Conservation (phyloP, 2,888 invertebrate genomes). For the Chromoteleia sp. region DNA sequence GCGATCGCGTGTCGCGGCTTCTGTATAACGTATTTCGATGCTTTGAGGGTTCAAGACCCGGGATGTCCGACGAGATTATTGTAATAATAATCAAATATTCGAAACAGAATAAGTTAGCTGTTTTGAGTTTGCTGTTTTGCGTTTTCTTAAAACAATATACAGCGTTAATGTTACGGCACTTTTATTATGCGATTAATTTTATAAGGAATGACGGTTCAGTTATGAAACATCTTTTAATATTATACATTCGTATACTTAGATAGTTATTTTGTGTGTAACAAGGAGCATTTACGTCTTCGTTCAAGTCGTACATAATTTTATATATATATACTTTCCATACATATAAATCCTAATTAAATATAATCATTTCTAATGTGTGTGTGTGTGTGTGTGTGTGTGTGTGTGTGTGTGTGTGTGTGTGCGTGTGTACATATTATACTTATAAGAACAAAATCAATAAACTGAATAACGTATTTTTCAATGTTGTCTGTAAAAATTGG, state of each 20-base stretch:
- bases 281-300: too few relatives aligned
- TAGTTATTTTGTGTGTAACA: neutral
- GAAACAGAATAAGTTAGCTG: conserved; percentile 38
- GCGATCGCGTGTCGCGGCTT: conserved; percentile 66
- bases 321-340: too few relatives aligned
- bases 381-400: too few relatives aligned
- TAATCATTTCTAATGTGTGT: too few relatives aligned
- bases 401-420: too few relatives aligned
- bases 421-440: too few relatives aligned
- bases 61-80: conserved; percentile 61
- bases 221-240: neutral
- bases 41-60: conserved; percentile 63
- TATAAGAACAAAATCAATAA: neutral
- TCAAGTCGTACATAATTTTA: too few relatives aligned
- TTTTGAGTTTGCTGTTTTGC: conserved; percentile 40
- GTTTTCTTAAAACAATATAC: conserved; percentile 28
- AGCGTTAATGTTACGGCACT: conserved; percentile 6
- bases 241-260: neutral
- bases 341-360: too few relatives aligned
- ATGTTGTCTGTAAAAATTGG: neutral
- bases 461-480: neutral
- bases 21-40: conserved; percentile 57
- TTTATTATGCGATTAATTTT: conserved; percentile 22
- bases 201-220: conserved; percentile 21
- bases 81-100: conserved; percentile 61